Conservation (phyloP, 1,140 invertebrate species). For the Chlorops oryzae region DNA sequence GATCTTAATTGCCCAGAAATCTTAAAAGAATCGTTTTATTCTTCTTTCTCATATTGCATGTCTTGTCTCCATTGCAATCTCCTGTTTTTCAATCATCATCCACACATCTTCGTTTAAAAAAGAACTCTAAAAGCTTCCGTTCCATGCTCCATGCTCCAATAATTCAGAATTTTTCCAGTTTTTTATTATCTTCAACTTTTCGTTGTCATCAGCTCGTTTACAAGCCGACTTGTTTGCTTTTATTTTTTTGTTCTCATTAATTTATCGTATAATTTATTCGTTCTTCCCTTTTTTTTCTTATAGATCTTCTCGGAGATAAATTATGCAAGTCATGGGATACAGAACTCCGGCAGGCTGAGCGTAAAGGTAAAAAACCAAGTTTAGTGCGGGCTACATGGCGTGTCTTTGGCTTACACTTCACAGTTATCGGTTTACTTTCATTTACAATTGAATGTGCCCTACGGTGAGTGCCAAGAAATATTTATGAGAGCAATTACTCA, state of each 20-base stretch:
- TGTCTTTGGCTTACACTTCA: conserved; percentile 40
- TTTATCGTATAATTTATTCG: too few relatives aligned
- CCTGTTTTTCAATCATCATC: too few relatives aligned
- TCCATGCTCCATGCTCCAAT: background rate
- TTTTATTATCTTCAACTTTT: background rate
- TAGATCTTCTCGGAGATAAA: conserved; percentile 34
- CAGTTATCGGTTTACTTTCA: conserved; percentile 30
- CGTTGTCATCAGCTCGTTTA: background rate
- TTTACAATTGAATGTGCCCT: conserved; percentile 41
- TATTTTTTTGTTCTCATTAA: too few relatives aligned
- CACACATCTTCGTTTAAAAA: background rate
- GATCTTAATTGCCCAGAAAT: too few relatives aligned
- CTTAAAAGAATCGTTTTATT: too few relatives aligned
- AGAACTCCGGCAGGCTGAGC: conserved; percentile 34
- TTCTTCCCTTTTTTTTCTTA: conserved; percentile 20
- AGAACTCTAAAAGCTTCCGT: background rate
- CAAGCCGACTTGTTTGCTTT: background rate
- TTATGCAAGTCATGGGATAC: conserved; percentile 38
- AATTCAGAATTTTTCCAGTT: background rate
- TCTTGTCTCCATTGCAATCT: too few relatives aligned
- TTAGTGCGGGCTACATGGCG: conserved; percentile 31
- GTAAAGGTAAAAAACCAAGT: conserved; percentile 39
- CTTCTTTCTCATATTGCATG: too few relatives aligned
- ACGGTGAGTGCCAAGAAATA: conserved; percentile 27
- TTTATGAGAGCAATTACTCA: background rate